Base-by-base conservation (phyloP, 2,797 vertebrate species). In the Bradypodion pumilum region DNA sequence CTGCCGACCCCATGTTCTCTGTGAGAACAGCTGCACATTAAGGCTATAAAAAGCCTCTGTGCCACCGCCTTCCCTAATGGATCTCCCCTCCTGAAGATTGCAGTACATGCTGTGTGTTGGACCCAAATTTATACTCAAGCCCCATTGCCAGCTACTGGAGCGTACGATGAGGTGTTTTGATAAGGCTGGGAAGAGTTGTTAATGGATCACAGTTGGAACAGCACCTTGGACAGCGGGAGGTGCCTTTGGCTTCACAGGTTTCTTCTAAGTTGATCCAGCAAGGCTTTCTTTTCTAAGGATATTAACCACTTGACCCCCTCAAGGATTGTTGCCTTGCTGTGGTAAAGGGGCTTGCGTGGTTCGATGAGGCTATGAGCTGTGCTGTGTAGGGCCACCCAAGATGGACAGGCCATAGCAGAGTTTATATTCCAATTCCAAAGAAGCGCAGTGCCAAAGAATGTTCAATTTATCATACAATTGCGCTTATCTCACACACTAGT, bases 11-110 rank as follows among this genome's bases (percentile, higher is more conserved):
- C 63, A 32, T 70, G 81, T 86, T 81, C 77, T 44, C 81, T 70
- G 15, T 16, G 52, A 76, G 78, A 87, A 68, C 86, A 83, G 86
- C 77, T 83, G 82, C 77, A 62, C 65, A 75, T 70, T 83, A 75
- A 56, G 56, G 81, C 86, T 87, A 76, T 87, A 63, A 70, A 75
- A 87, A 87, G 72, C 78, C 72, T 74, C 44, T 62, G 27, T 83
- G 77, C 72, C 15, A 12, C 42, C 32, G 40, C 32, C 52, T 35
- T 49, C 23, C 73, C 32, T 79, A 80, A 63, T 75, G 62, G 77
- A 80, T 62, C 52, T 70, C 29, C 32, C 66, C 49, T 75, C 52
- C 68, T 21, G 69, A 81, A 85, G 40, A 70, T 9, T 70, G 79
- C 70, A 42, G 69, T 81, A 69, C 65, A 46, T 74, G 63, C 65